A percentile compares a stretch with the other conserved stretches of the same genome.
phyloP scores from a whole-genome alignment of 2,888 invertebrate species.

The Pheosia gnoma region DNA sequence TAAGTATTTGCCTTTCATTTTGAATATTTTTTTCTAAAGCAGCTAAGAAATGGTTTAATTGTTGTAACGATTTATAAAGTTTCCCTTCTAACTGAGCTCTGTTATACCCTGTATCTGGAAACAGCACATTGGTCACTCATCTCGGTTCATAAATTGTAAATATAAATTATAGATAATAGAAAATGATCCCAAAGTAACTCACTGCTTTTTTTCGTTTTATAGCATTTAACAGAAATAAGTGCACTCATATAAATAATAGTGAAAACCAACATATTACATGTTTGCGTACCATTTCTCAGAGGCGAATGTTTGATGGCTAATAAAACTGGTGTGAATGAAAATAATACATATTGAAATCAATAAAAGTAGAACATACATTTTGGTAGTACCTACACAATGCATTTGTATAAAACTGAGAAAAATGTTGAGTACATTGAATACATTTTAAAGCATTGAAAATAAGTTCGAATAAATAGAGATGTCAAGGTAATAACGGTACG shows the following conservation, averaged over 20 bases:
- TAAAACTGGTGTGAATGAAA: neutral
- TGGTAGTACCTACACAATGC: neutral
- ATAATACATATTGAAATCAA: neutral
- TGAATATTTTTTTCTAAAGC: neutral
- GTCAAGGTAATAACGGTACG: neutral
- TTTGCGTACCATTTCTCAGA: neutral
- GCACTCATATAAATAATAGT: neutral
- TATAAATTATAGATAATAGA: too few relatives aligned
- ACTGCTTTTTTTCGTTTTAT: neutral
- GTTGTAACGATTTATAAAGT: neutral
- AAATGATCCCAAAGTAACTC: neutral
- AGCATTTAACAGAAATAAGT: conserved; percentile 1
- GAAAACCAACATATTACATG: neutral
- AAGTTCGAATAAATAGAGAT: neutral
- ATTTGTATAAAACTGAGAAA: neutral
- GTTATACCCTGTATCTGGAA: neutral
- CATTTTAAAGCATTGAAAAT: neutral
- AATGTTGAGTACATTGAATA: too few relatives aligned
- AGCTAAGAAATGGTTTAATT: neutral
- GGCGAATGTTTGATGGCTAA: neutral
- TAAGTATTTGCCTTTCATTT: neutral
- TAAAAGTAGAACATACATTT: neutral
- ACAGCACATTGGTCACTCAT: neutral
- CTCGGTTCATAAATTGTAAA: too few relatives aligned
- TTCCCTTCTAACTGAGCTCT: neutral